Evolutionary conservation across 2,113 vertebrate genomes (phyloP), one percentile per base, ranked within the genome.

Genomic region (Perca fluviatilis): DNA sequence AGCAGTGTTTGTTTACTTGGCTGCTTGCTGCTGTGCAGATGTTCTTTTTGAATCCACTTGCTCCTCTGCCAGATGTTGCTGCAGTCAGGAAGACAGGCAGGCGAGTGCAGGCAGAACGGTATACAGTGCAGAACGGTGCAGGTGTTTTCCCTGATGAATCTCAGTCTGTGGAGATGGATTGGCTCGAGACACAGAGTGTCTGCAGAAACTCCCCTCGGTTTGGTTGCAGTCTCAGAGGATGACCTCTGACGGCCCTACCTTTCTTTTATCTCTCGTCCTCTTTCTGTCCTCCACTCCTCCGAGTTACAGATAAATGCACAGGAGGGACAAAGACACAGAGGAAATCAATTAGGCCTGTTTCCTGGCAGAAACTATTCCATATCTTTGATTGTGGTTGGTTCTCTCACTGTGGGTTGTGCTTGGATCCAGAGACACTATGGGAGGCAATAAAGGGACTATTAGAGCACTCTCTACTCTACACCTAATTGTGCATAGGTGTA

Each of bases 61-160:
- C 82, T 82, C 70, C 82, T 81, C 85, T 72, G 71, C 88, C 93
- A 93, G 91, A 92, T 93, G 93, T 93, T 89, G 53, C 73, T 88
- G 89, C 57, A 84, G 64, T 83, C 46, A 6, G 69, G 65, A 25
- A 74, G 70, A 80, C 69, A 65, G 57, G 56, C 79, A 77, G 74
- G 75, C 74, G 12, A 67, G 78, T 13, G 68, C 58, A 71, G 75
- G 69, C 77, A 88, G 75, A 74, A 23, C 72, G 36, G 70, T 9
- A 3, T 47, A 63, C 79, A 30, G 69, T 30, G 51, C 46, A 66
- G 82, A 54, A 47, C 53, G 23, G 64, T 49, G 80, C 90, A 92
- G 89, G 91, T 91, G 92, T 92, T 90, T 64, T 88, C 89, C 84
- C 88, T 4, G 36, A 65, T 83, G 83, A 74, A 53, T 83, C 74